A percentile compares a stretch with the other conserved stretches of the same genome.
phyloP scores from a whole-genome alignment of 2,113 vertebrate species.

The Erinaceus europaeus region DNA sequence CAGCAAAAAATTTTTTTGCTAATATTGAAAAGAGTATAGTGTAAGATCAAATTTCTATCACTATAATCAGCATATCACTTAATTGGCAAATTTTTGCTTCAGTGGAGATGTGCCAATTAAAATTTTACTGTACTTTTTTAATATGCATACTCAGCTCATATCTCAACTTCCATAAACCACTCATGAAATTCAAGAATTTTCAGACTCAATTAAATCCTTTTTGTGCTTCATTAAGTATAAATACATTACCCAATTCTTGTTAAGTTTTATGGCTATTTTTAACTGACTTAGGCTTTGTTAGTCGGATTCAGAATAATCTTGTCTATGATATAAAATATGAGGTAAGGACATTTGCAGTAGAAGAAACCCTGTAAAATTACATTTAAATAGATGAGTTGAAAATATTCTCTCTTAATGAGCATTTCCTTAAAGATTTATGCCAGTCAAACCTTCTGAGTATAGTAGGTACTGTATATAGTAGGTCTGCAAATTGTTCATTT shows the following conservation, averaged over 20 bases:
- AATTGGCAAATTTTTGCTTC: slow-evolving; percentile 70
- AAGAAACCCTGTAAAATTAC: slow-evolving; percentile 4
- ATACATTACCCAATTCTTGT: slow-evolving; percentile 57
- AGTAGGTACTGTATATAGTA: background rate
- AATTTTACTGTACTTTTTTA: slow-evolving; percentile 67
- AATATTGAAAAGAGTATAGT: background rate
- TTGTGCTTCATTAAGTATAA: slow-evolving; percentile 75
- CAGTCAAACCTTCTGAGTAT: background rate
- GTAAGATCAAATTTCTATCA: slow-evolving; percentile 49
- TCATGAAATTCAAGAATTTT: slow-evolving; percentile 70
- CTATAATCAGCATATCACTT: slow-evolving; percentile 58
- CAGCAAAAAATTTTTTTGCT: background rate
- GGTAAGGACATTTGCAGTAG: background rate
- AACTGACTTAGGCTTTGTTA: slow-evolving; percentile 50
- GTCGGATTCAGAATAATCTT: slow-evolving; percentile 29
- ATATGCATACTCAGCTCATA: slow-evolving; percentile 64
- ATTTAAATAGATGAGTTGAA: slow-evolving; percentile 32
- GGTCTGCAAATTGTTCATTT: background rate
- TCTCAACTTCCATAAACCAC: slow-evolving; percentile 70
- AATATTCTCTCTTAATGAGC: slow-evolving; percentile 16
- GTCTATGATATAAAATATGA: slow-evolving; percentile 41
- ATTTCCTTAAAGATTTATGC: slow-evolving; percentile 38
- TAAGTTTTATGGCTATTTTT: slow-evolving; percentile 66
- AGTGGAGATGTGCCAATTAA: slow-evolving; percentile 66
- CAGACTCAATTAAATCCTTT: slow-evolving; percentile 69